Percentiles rank a stretch among this genome's conserved stretches.
phyloP scores from a whole-genome alignment of 2,113 vertebrate genomes.

The Psilopsiagon aymara region DNA sequence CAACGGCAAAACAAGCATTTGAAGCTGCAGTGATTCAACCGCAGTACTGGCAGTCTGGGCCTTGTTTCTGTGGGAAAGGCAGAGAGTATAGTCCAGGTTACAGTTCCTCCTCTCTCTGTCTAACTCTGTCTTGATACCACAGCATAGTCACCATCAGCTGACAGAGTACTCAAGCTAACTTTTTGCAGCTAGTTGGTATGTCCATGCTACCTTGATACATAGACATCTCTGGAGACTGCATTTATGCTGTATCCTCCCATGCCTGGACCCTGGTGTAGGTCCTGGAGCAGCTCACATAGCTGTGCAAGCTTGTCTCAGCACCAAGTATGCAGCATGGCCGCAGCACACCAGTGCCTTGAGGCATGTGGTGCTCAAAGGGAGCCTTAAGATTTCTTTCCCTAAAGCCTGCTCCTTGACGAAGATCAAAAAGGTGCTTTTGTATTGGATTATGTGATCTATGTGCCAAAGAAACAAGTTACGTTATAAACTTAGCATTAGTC shows the following conservation, averaged over 20 bases:
- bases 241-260: background rate
- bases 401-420: background rate
- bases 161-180: background rate
- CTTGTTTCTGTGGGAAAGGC: background rate
- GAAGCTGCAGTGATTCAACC: background rate
- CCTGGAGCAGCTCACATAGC: background rate
- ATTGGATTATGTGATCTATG: background rate
- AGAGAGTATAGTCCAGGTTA: background rate
- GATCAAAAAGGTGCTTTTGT: background rate
- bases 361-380: background rate
- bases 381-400: background rate
- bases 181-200: background rate
- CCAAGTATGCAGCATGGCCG: background rate
- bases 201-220: background rate
- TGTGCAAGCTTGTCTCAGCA: background rate
- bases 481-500: background rate
- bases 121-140: background rate
- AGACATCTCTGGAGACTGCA: background rate
- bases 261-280: rapidly evolving
- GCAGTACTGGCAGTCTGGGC: background rate
- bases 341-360: rapidly evolving
- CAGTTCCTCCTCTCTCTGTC: background rate
- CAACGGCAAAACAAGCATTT: background rate
- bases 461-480: background rate
- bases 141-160: background rate